Conservation (phyloP, 2,888 invertebrate genomes). For the Tinea trinotella region DNA sequence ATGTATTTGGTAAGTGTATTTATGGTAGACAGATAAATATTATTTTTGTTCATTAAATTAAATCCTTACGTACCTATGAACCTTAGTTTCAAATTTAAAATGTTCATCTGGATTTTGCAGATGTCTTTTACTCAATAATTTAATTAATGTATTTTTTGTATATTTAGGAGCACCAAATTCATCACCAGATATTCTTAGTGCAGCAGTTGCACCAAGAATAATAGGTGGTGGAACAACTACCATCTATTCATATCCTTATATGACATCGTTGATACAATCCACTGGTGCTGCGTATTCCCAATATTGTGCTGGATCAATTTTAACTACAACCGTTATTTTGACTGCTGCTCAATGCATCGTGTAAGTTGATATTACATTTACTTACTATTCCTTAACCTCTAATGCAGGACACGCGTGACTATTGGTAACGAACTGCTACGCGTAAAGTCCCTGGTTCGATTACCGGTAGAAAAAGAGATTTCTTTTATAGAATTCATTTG, state of each 20-base stretch:
- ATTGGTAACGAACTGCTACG: neutral
- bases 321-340: constrained; percentile 24
- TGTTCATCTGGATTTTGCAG: too few species aligned
- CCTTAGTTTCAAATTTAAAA: too few species aligned
- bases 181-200: too few species aligned
- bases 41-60: too few species aligned
- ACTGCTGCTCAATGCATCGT: constrained; percentile 26
- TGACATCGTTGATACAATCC: constrained; percentile 21
- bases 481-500: too few species aligned
- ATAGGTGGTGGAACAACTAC: constrained; percentile 23
- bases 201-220: constrained; percentile 23
- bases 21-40: too few species aligned
- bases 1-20: neutral
- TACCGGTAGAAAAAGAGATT: too few species aligned
- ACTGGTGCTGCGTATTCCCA: constrained; percentile 21
- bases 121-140: too few species aligned
- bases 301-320: constrained; percentile 26
- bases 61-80: too few species aligned
- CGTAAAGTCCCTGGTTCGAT: too few species aligned
- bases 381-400: neutral
- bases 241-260: constrained; percentile 24
- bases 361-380: constrained; percentile 22
- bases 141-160: too few species aligned
- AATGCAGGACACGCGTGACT: neutral
- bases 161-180: constrained; percentile 7